Evolutionary conservation across 2,113 vertebrate species (phyloP), one percentile per base, ranked within the genome.

Genomic region (Polypterus senegalus): DNA sequence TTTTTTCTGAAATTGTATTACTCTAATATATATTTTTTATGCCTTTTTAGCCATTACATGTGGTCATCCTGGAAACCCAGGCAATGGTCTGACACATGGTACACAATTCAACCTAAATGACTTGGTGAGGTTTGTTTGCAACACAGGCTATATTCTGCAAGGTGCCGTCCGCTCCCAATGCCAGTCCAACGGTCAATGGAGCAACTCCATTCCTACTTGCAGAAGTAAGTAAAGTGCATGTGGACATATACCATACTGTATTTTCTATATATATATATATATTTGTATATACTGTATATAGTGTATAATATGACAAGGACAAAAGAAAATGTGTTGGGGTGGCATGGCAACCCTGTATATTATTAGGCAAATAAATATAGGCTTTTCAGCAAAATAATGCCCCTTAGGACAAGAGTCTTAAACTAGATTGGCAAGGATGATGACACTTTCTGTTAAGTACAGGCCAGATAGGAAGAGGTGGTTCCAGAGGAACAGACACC

Each of bases 51-150:
- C 96, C 4, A 97, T 97, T 69, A 98, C 94, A 46, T 99, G 96
- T 1, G 96, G 94, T 57, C 96, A 97, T 67, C 96, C 95, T 0
- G 96, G 96, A 52, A 99, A 95, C 66, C 93, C 96, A 1, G 73
- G 78, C 61, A 91, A 92, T 0, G 96, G 96, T 27, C 9, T 92
- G 65, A 98, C 96, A 49, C 94, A 94, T 52, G 96, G 94, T 61
- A 86, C 58, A 52, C 94, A 97, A 75, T 99, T 97, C 78, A 99
- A 97, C 65, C 83, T 99, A 59, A 97, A 97, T 0, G 91, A 98
- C 0, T 66, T 83, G 63, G 92, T 96, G 71, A 92, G 88, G 68
- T 99, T 97, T 65, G 75, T 80, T 27, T 99, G 96, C 83, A 94
- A 85, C 70, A 79, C 85, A 0, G 96, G 96, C 7, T 97, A 94